phyloP scores from a whole-genome alignment of 1,140 invertebrate genomes.

The Lineus longissimus region DNA sequence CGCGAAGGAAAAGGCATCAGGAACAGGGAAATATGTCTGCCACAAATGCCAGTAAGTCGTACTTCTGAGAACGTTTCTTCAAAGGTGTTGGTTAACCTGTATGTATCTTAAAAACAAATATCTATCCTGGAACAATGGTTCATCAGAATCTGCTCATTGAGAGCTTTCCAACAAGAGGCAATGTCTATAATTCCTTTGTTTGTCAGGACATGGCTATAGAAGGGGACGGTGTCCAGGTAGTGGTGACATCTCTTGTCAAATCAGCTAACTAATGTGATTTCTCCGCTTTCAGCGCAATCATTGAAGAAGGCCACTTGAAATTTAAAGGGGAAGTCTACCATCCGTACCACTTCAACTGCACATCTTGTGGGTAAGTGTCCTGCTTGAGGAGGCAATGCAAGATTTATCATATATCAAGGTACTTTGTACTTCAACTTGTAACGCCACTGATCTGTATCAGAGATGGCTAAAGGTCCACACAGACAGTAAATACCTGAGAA shows the following conservation, averaged over 20 bases:
- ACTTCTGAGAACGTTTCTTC: not conserved
- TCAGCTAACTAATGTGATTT: not conserved
- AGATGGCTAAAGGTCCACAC: no score
- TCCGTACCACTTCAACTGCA: conserved; percentile 99
- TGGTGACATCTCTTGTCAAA: not conserved
- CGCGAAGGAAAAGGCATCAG: conserved; percentile 88
- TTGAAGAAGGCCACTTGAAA: conserved; percentile 93
- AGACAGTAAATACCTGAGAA: no score
- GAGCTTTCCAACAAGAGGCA: not conserved
- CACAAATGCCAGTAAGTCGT: conserved; percentile 89
- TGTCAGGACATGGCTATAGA: no score
- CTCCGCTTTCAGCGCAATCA: conserved; percentile 71
- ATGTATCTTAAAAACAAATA: not conserved
- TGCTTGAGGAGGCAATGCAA: no score
- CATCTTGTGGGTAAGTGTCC: conserved; percentile 67
- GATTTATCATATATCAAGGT: not conserved
- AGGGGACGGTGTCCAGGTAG: no score
- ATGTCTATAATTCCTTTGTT: no score
- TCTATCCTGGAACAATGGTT: not conserved
- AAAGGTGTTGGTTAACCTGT: not conserved
- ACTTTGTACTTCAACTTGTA: no score
- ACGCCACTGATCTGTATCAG: no score
- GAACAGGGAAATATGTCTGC: conserved; percentile 94
- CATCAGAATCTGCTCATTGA: not conserved
- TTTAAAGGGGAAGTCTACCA: conserved; percentile 97